Conservation (phyloP, 2,888 invertebrate species). For the Brachyptera risi region DNA sequence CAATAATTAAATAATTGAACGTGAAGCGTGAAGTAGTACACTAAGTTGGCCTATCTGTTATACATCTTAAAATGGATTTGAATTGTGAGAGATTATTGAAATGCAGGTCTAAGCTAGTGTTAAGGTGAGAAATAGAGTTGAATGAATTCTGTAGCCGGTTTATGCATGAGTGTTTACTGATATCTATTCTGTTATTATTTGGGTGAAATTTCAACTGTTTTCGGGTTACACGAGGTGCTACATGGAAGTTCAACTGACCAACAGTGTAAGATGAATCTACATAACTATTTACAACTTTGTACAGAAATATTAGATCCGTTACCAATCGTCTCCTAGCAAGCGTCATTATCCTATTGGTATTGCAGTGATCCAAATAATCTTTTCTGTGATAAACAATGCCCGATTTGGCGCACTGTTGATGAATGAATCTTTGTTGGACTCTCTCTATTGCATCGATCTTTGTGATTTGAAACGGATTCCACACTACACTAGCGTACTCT, state of each 20-base stretch:
- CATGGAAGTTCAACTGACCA: not conserved
- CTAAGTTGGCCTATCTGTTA: no score
- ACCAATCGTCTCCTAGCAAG: not conserved
- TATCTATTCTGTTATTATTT: constrained; percentile 15
- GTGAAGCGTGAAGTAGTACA: no score
- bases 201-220: not conserved
- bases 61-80: no score
- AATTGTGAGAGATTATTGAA: no score
- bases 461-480: not conserved
- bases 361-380: not conserved
- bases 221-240: not conserved
- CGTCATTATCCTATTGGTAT: not conserved
- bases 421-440: not conserved
- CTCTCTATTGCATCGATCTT: not conserved
- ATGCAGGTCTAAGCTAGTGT: no score
- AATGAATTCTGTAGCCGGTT: not conserved
- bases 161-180: not conserved
- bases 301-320: not conserved
- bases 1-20: no score
- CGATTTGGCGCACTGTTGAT: not conserved
- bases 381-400: not conserved
- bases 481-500: constrained; percentile 10
- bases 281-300: not conserved
- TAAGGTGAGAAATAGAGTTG: no score
- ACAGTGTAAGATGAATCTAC: not conserved